These are phyloP conservation scores for Myioborus melanocephalus DNA, from an alignment of 2,797 vertebrate genomes.

Conservation along the genomic window DNA sequence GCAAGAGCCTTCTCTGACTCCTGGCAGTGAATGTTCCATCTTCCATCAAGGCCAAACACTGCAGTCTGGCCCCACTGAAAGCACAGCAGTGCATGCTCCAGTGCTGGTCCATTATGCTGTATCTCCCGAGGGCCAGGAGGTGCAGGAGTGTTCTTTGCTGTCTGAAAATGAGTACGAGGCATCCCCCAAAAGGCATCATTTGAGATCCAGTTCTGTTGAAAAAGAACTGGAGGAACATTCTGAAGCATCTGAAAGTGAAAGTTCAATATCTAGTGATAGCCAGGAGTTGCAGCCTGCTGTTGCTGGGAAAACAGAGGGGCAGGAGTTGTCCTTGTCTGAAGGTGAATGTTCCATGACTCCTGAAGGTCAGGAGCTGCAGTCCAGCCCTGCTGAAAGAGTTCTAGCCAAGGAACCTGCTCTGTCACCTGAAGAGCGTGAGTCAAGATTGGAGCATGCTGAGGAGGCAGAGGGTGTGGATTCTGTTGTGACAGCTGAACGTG, in stretches of 20 bases:
- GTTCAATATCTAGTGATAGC: slow-evolving; percentile 27
- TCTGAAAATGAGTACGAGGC: not conserved
- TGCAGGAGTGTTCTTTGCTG: not conserved
- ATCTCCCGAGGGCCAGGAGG: slow-evolving; percentile 4
- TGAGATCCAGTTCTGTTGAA: not conserved
- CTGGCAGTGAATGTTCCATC: slow-evolving; percentile 63
- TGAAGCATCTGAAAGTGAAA: slow-evolving; percentile 57
- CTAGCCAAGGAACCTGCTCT: not conserved
- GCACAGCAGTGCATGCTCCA: not conserved
- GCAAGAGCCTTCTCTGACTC: not conserved
- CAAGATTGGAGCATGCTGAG: not conserved
- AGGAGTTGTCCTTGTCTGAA: slow-evolving; percentile 55
- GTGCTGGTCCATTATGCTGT: slow-evolving; percentile 31
- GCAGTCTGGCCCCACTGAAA: slow-evolving; percentile 32
- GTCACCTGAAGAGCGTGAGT: not conserved
- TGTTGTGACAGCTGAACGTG: not conserved
- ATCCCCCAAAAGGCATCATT: not conserved
- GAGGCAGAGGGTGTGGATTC: not conserved
- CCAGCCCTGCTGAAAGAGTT: not conserved
- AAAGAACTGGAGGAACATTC: slow-evolving; percentile 24
- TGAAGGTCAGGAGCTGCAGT: slow-evolving; percentile 24
- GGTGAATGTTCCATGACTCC: slow-evolving; percentile 47
- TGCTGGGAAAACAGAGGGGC: slow-evolving; percentile 27
- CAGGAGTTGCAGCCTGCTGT: not conserved
- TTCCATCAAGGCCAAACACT: not conserved